phyloP scores from a whole-genome alignment of 2,888 invertebrate species.

The Invenusta paracnida region DNA sequence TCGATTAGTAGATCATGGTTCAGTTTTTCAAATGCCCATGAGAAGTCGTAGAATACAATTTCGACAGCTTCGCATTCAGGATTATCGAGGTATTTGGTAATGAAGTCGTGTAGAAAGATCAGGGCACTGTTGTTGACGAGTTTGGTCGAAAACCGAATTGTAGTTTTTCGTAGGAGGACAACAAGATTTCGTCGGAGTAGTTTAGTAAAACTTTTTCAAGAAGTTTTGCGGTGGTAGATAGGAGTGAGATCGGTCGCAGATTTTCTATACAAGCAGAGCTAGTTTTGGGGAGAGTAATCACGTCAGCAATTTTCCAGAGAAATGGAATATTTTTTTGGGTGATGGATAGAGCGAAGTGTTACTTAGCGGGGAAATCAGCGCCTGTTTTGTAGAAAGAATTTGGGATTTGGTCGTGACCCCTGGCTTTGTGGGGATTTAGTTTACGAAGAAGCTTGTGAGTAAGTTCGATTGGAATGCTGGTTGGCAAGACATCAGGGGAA shows the following conservation, averaged over 20 bases:
- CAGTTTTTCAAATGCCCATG: neutral
- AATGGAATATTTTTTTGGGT: no score
- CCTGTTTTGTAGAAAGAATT: slow-evolving; percentile 5
- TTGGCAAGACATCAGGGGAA: no score
- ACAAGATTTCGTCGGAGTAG: neutral
- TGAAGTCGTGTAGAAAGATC: neutral
- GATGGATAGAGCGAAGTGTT: no score
- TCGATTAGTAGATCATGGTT: neutral
- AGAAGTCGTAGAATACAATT: neutral
- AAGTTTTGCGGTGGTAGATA: neutral
- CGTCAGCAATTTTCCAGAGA: no score
- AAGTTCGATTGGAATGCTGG: slow-evolving; percentile 19
- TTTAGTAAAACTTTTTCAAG: neutral
- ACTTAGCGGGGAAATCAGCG: no score
- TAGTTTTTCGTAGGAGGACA: neutral
- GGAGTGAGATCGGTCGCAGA: no score
- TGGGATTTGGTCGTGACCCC: slow-evolving; percentile 1
- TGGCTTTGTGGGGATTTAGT: slow-evolving; percentile 23
- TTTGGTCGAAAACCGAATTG: neutral
- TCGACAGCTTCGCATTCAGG: neutral
- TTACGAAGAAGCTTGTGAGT: slow-evolving; percentile 21
- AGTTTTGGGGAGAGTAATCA: no score
- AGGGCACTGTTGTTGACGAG: neutral
- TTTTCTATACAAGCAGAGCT: no score
- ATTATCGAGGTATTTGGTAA: neutral